Base-by-base conservation (phyloP, 2,888 invertebrate species). In the Mechanitis messenoides region DNA sequence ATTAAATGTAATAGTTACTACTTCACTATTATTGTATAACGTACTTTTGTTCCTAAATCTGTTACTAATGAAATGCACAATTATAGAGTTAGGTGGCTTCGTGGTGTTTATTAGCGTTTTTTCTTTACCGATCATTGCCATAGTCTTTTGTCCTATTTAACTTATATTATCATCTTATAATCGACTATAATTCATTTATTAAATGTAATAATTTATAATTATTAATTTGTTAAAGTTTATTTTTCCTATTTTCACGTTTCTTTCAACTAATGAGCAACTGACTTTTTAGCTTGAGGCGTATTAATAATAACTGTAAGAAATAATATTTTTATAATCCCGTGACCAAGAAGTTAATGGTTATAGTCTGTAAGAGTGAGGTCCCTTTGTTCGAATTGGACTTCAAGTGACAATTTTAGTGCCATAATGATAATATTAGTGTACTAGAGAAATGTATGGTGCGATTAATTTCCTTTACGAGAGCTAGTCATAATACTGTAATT, bases 311-410 rank as follows among this genome's bases (percentile, higher is more conserved):
- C 71, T 64, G 45, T 84, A 84, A 84, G 81, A 72, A 76, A 79
- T 77, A 75, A 74, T 87, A 87, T 87, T 87, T 87, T 87, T 87
- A 74, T 87, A 87, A 78, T 70, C 70, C 65, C 73, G 75, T 76
- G 87, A 87, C 87, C 87, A 87, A 87, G 74, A 76, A 68, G 67
- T 74, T 76, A 75, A 76, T 73, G 73, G 76, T 80, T 80, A 72
- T 75, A 73, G 42, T 63, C 47, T 64, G 50, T 66, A 62, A 62
- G 62, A 45, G 53, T 54, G 33, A 58, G 50, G 59, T 62, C 62
- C 61, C 56, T 60, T 50, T 31, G 45, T 33, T 45, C 31, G 50
- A 50, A 55, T 58, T 42, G 63, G 61, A 57, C 59, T 56, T 62
- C 53, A 61, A 55, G 31, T 53, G 60, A 63, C 59, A 62, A 63